Percentiles rank a stretch among this genome's conserved stretches.
phyloP scores from a whole-genome alignment of 2,888 invertebrate species.

The Geotrupes spiniger region DNA sequence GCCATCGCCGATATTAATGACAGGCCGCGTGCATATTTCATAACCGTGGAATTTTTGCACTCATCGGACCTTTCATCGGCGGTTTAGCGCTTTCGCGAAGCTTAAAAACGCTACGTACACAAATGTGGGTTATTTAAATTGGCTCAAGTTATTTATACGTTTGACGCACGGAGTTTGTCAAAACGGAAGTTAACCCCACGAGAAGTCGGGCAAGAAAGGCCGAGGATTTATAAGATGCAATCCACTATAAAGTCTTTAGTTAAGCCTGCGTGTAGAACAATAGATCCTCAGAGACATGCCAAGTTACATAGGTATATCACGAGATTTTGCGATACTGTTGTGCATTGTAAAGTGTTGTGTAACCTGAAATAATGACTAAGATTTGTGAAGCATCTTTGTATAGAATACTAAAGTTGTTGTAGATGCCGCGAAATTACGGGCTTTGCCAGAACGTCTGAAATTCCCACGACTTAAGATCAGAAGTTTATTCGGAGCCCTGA shows the following conservation, averaged over 20 bases:
- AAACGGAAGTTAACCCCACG: constrained; percentile 46
- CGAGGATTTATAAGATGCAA: constrained; percentile 49
- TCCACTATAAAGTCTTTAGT: constrained; percentile 49
- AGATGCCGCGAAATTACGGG: constrained; percentile 19
- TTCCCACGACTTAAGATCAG: too few relatives aligned
- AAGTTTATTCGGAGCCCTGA: too few relatives aligned
- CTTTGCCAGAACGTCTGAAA: too few relatives aligned
- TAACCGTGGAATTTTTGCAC: neutral
- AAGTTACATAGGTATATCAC: constrained; percentile 45
- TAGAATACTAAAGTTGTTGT: constrained; percentile 42
- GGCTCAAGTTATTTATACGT: constrained; percentile 43
- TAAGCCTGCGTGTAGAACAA: constrained; percentile 44
- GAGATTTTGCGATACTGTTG: constrained; percentile 40
- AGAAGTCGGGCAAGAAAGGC: constrained; percentile 36
- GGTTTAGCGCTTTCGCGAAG: neutral
- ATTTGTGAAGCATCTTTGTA: constrained; percentile 46
- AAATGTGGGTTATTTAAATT: constrained; percentile 32
- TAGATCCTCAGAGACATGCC: constrained; percentile 42
- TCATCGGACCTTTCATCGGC: too few relatives aligned
- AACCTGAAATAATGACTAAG: constrained; percentile 48
- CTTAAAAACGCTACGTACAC: neutral
- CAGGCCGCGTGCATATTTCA: constrained; percentile 1
- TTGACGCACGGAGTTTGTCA: constrained; percentile 45
- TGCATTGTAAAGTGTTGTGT: constrained; percentile 41
- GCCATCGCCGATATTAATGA: constrained; percentile 35